Evolutionary conservation across 1,140 invertebrate genomes (phyloP), one percentile per base, ranked within the genome.

Genomic region (Mamestra configurata): DNA sequence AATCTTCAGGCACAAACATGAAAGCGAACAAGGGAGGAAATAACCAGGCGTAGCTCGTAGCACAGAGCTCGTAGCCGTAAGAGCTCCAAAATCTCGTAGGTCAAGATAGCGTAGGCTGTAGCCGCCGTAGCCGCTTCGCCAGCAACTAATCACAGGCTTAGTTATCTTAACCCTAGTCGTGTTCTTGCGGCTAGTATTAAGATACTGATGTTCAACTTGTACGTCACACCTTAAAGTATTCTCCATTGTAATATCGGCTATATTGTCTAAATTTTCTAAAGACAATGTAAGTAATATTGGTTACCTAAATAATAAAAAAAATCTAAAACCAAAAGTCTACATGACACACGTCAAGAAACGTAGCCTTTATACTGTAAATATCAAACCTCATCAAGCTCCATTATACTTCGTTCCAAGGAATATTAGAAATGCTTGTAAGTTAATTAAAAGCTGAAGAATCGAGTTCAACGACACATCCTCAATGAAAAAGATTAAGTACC

Each of bases 401-500:
- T 73, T 24, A 68, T 49, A 46, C 64, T 49, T 27, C 11, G 22
- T 68, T 24, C 20, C 20, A 24, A 68, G 4, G 64, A 68, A 43
- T 43, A 68, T 68, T 68, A 68, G 37, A 68, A 68, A 43, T 68
- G 64, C 64, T 49, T 68, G 64, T 49, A 46, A 68, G 64, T 46
- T 68, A 68, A 68, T 68, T 68, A 68, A 68, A 68, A 68, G 64
- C 57, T 27, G 20, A 68, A 68, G 40, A 68, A 46, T 49, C 64
- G 64, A 46, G 40, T 68, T 27, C 64, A 75, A 40, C 13, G 71
- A 73, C 73, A 76, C 57, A 76, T 76, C 20, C 22, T 40, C 73
- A 61, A 66, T 59, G 61, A 40, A 18, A 80, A 76, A 76, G 73
- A 37, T 64, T 77, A 77, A 77, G 75, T 53, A 51, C 59, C 20